Conservation (phyloP, 1,140 invertebrate genomes). For the Hermatobates lingyangjiaoensis region DNA sequence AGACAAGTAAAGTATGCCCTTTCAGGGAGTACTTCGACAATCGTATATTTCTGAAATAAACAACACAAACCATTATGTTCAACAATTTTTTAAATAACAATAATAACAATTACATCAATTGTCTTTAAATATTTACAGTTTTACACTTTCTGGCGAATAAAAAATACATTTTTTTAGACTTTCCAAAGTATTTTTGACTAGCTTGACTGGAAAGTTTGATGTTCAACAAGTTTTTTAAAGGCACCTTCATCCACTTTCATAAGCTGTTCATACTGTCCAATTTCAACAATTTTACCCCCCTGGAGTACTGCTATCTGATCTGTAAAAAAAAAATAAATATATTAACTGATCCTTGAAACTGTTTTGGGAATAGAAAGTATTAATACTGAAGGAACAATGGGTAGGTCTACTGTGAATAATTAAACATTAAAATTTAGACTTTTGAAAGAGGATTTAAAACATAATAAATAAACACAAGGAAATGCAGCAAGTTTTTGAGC, state of each 20-base stretch:
- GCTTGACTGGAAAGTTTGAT: slow-evolving; percentile 35
- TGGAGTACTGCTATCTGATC: slow-evolving; percentile 76
- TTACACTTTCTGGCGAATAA: no score
- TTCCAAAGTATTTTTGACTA: no score
- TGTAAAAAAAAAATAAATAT: slow-evolving; percentile 19
- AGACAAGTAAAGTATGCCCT: no score
- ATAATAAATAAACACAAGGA: not conserved
- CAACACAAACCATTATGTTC: no score
- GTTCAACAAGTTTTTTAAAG: slow-evolving; percentile 43
- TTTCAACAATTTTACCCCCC: slow-evolving; percentile 60
- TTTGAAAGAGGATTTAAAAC: not conserved
- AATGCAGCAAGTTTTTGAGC: not conserved
- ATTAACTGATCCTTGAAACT: not conserved
- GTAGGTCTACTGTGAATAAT: no score
- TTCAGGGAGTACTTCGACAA: no score
- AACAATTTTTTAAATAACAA: no score
- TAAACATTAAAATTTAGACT: not conserved
- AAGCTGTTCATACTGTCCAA: slow-evolving; percentile 58
- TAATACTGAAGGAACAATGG: no score
- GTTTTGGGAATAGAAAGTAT: not conserved
- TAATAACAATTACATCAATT: no score
- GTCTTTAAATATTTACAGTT: no score
- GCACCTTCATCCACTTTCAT: slow-evolving; percentile 31
- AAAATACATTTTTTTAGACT: no score
- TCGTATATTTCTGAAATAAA: no score